These are phyloP conservation scores for Pecten maximus DNA, from an alignment of 2,888 invertebrate genomes.

Conservation along the genomic window DNA sequence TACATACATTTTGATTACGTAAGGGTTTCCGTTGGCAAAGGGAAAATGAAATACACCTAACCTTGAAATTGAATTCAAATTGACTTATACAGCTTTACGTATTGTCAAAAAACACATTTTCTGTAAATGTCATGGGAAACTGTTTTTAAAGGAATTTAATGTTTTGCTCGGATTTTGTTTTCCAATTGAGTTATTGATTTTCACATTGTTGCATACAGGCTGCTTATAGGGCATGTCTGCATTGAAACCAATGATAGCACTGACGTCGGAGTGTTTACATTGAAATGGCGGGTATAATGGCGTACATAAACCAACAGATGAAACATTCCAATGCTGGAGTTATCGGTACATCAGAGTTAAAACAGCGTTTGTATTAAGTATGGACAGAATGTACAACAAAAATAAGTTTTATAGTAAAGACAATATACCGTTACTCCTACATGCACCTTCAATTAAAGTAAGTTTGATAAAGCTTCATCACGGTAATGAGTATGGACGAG, in stretches of 20 bases:
- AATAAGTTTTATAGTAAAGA: no score
- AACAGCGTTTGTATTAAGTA: neutral
- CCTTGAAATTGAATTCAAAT: conserved; percentile 1
- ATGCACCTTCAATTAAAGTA: no score
- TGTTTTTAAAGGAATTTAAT: neutral
- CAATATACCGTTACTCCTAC: no score
- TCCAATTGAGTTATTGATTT: conserved; percentile 5
- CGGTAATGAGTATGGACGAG: no score
- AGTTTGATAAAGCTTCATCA: no score
- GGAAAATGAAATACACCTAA: neutral
- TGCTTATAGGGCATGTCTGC: neutral
- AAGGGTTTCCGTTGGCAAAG: neutral
- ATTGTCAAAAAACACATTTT: neutral
- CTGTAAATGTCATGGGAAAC: neutral
- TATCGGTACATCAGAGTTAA: neutral
- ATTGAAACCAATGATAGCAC: neutral
- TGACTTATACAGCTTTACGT: neutral
- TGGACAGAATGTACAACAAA: neutral
- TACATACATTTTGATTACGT: neutral
- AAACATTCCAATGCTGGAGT: neutral
- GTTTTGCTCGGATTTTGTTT: neutral
- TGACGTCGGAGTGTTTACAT: neutral
- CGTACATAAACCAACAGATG: neutral
- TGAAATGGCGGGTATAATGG: neutral
- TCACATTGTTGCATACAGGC: neutral